Evolutionary conservation across 2,113 vertebrate genomes (phyloP).

Genomic region (Otis tarda): DNA sequence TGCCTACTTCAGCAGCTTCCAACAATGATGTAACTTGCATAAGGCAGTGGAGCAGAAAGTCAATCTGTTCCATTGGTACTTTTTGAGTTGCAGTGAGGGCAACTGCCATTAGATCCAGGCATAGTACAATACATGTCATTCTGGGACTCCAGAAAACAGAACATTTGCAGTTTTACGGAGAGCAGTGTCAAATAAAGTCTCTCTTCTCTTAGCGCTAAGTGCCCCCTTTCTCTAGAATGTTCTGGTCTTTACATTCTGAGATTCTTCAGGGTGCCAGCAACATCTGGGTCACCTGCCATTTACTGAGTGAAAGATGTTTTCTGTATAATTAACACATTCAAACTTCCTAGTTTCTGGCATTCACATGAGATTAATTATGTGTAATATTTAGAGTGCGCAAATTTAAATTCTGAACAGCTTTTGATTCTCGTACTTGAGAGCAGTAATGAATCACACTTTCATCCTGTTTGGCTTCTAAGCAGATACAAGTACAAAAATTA

Average conservation of each 20-base stretch:
- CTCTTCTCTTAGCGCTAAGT: neutral
- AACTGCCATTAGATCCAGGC: neutral
- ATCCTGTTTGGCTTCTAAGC: neutral
- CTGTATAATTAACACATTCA: constrained; percentile 1
- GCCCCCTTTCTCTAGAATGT: neutral
- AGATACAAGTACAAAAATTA: neutral
- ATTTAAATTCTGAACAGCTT: constrained; percentile 17
- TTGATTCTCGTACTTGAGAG: neutral
- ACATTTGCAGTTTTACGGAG: neutral
- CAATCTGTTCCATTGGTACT: neutral
- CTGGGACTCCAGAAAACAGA: neutral
- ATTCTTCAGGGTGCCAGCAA: neutral
- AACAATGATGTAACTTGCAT: neutral
- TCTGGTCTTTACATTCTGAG: neutral
- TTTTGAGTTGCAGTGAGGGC: neutral
- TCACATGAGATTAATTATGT: neutral
- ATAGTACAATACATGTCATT: fast-evolving
- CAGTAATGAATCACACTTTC: constrained; percentile 9
- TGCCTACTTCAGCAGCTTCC: neutral
- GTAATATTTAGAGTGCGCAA: neutral
- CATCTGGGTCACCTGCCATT: neutral
- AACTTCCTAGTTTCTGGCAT: neutral
- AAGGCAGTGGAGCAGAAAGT: neutral
- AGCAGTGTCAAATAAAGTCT: neutral
- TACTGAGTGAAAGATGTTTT: neutral